Base-by-base conservation (phyloP, 2,113 vertebrate genomes). In the Ictalurus furcatus region DNA sequence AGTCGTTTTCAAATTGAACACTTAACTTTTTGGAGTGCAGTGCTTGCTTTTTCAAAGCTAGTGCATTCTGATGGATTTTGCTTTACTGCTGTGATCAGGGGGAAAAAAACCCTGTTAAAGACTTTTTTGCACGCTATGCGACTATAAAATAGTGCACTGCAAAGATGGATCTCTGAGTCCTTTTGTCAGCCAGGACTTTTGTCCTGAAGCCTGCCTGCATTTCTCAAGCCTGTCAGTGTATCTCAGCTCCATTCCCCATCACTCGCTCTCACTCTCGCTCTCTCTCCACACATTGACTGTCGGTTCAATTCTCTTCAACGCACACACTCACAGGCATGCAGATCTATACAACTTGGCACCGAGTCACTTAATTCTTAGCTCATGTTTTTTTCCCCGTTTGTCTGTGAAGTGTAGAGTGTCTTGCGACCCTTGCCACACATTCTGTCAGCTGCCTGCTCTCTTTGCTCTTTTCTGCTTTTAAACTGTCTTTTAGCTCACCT, bases 161-260 rank as follows among this genome's bases (percentile, higher is more conserved):
- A 93, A 61, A 92, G 94, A 93, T 90, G 84, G 87, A 92, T 91
- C 92, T 91, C 91, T 90, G 92, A 94, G 95, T 94, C 94, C 92
- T 95, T 96, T 95, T 95, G 95, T 95, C 94, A 95, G 93, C 93
- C 93, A 19, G 85, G 63, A 89, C 93, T 93, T 95, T 90, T 88
- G 79, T 94, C 93, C 93, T 85, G 86, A 87, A 93, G 93, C 87
- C 4, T 71, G 83, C 83, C 44, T 91, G 86, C 80, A 44, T 91
- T 91, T 90, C 91, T 86, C 59, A 85, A 92, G 90, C 87, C 90
- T 93, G 90, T 93, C 94, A 93, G 74, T 92, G 90, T 91, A 58
- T 56, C 83, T 87, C 86, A 88, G 54, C 90, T 94, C 91, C 58
- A 59, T 67, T 85, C 78, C 56, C 21, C 87, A 89, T 79, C 91